A percentile compares a stretch with the other conserved stretches of the same genome.
Conservation (phyloP, 2,797 vertebrate species). For the Octomys mimax region DNA sequence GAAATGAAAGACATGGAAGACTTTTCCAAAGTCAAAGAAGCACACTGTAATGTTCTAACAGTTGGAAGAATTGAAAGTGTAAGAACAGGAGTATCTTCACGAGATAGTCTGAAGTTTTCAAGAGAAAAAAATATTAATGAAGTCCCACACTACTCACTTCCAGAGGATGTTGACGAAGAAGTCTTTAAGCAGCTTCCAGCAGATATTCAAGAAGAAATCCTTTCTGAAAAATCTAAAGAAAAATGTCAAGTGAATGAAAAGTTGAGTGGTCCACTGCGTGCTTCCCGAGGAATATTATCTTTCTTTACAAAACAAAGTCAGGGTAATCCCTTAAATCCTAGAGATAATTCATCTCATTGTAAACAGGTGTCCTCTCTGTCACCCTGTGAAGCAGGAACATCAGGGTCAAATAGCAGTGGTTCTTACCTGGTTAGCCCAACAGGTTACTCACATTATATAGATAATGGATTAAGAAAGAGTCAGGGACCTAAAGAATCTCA, state of each 20-base stretch:
- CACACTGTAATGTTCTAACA: conserved; percentile 51
- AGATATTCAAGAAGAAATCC: conserved; percentile 93
- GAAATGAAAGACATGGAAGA: conserved; percentile 79
- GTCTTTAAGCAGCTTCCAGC: conserved; percentile 93
- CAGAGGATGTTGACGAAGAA: conserved; percentile 90
- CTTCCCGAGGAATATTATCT: conserved; percentile 58
- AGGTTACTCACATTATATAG: neutral
- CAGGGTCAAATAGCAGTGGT: neutral
- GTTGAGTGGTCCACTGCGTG: neutral
- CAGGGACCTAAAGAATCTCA: conserved; percentile 12
- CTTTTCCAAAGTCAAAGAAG: conserved; percentile 66
- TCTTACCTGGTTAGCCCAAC: neutral
- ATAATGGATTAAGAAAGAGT: neutral
- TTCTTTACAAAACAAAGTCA: conserved; percentile 68
- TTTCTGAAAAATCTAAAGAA: conserved; percentile 70
- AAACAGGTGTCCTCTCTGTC: neutral
- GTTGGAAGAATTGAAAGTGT: conserved; percentile 61
- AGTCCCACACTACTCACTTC: conserved; percentile 74
- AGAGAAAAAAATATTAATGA: conserved; percentile 41
- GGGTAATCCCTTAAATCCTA: neutral
- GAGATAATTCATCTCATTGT: neutral
- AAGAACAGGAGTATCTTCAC: conserved; percentile 41
- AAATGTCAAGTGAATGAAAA: conserved; percentile 32
- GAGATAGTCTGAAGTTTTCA: neutral
- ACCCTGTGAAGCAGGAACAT: neutral